A percentile compares a stretch with the other conserved stretches of the same genome.
Conservation (phyloP, 2,113 vertebrate genomes). For the Maccullochella peelii region DNA sequence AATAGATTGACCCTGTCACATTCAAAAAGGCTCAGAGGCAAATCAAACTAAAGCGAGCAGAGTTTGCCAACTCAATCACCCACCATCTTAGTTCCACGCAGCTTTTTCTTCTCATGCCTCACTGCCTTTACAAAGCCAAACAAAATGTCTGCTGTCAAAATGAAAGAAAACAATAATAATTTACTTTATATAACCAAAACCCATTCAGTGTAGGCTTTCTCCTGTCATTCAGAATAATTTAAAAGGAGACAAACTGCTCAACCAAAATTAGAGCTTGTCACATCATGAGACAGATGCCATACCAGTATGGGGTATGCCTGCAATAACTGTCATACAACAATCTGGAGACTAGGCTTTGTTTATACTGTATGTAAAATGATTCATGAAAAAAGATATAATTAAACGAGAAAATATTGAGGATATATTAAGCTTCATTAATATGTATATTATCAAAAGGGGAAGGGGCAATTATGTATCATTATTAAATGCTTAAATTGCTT, state of each 20-base stretch:
- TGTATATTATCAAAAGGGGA: constrained; percentile 17
- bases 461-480: constrained; percentile 6
- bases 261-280: constrained; percentile 39
- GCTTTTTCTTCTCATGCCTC: neutral
- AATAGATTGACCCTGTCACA: constrained; percentile 18
- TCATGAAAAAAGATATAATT: neutral
- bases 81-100: neutral
- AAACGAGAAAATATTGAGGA: neutral
- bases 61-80: constrained; percentile 24
- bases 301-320: neutral
- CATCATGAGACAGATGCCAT: constrained; percentile 27
- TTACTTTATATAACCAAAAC: constrained; percentile 15
- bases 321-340: constrained; percentile 17
- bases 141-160: constrained; percentile 23
- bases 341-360: constrained; percentile 19
- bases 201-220: neutral
- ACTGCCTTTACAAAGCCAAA: neutral
- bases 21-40: neutral
- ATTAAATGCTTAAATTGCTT: constrained; percentile 1
- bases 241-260: constrained; percentile 9
- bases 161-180: constrained; percentile 31
- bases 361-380: neutral
- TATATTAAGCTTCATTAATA: constrained; percentile 13
- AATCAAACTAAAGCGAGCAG: constrained; percentile 18
- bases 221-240: constrained; percentile 5